Base-by-base conservation (phyloP, 2,888 invertebrate genomes). In the Vandiemenella viatica region DNA sequence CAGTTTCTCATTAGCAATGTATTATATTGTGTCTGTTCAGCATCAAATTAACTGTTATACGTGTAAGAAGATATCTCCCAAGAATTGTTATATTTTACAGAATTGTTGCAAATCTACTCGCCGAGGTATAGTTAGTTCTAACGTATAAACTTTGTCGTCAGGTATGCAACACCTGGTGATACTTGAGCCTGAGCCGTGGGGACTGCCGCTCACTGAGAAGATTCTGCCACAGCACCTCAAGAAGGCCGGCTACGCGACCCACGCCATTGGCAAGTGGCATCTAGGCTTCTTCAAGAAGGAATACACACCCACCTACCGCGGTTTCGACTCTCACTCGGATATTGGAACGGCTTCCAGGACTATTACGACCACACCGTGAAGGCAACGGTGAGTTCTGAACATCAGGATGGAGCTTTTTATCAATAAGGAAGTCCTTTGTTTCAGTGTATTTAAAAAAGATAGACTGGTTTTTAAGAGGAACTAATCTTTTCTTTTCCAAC, bases 281-380 rank as follows among this genome's bases (percentile, higher is more conserved):
- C 61, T 74, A 42, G 74, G 74, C 5, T 71, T 70, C 60, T 68
- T 65, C 56, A 61, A 63, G 16, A 63, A 65, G 52, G 66, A 71
- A 53, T 79, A 76, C 60, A 76, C 83, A 5, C 89, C 89, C 1
- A 75, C 75, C 0, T 67, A 68, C 52, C 72, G 88, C 26, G 89
- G 89, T 4, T 93, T 86, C 60, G 80, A 86, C 57, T 72, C 76
- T 5, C 87, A 89, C 63, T 78, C 61, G 93, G 93, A 1, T 90
- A 88, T 62, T 83, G 84, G 72, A 81, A 80, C 51, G 89, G 86
- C 2, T 80, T 75, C 55, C 77, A 86, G 50, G 85, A 88, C 62
- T 93, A 92, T 61, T 87, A 76, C 60, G 79, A 81, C 58, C 76
- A 80, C 51, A 73, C 72, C 1, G 62, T 72, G 10, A 59, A 62